phyloP scores from a whole-genome alignment of 2,113 vertebrate species.

The Myanophis thanlyinensis region DNA sequence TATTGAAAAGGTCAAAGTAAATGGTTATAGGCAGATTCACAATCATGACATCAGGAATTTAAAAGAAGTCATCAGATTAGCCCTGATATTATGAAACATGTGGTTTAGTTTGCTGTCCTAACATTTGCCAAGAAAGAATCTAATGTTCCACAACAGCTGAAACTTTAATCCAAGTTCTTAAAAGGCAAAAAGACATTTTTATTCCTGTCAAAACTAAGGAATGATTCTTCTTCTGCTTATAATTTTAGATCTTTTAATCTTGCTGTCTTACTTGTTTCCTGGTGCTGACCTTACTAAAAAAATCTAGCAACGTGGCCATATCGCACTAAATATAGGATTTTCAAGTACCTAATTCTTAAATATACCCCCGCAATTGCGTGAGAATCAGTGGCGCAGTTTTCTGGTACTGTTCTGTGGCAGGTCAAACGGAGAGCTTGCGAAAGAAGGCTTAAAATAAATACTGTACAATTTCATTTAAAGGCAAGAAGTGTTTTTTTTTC shows the following conservation, averaged over 20 bases:
- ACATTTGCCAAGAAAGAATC: background rate
- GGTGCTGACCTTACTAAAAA: background rate
- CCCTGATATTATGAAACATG: constrained; percentile 15
- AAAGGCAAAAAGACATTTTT: background rate
- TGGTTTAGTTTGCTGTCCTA: background rate
- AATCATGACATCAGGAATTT: background rate
- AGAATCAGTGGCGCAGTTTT: background rate
- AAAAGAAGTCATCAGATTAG: background rate
- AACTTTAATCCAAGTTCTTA: background rate
- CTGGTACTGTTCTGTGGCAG: background rate
- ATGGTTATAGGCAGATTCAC: background rate
- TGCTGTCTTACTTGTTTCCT: background rate
- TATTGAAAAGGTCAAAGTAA: background rate
- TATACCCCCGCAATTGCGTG: background rate
- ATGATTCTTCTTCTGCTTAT: background rate
- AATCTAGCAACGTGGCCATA: background rate
- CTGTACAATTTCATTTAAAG: background rate
- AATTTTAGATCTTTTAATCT: background rate
- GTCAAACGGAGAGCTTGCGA: background rate
- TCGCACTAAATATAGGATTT: background rate
- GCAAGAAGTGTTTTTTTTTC: background rate
- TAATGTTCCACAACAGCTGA: accelerated
- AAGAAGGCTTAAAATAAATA: background rate
- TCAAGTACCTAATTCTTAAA: background rate
- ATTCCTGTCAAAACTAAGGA: background rate